Evolutionary conservation across 2,888 invertebrate genomes (phyloP).

Genomic region (Trisateles emortualis): DNA sequence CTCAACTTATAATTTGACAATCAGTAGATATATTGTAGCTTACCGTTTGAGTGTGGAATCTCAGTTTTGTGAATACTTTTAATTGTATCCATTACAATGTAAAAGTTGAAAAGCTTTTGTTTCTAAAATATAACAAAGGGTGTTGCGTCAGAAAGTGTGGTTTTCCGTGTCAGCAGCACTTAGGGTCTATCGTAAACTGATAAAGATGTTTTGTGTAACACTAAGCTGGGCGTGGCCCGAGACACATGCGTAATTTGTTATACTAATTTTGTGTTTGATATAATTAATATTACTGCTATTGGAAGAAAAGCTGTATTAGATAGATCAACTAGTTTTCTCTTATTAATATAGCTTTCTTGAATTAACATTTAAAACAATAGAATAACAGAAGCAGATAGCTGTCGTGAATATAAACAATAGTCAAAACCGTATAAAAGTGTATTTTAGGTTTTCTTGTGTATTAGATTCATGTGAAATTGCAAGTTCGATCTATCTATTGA

Average conservation of each 20-base stretch:
- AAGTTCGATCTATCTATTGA: no score
- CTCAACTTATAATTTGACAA: no score
- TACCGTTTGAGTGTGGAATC: not conserved
- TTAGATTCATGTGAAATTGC: no score
- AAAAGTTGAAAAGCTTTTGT: slow-evolving; percentile 5
- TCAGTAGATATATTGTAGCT: no score
- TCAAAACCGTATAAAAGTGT: no score
- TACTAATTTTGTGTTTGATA: no score
- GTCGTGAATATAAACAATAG: not conserved
- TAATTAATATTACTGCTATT: no score
- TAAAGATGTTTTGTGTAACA: slow-evolving; percentile 32
- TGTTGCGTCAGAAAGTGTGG: slow-evolving; percentile 17
- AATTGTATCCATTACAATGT: not conserved
- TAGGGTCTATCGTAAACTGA: slow-evolving; percentile 25
- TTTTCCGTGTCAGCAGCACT: slow-evolving; percentile 12
- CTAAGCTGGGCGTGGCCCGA: slow-evolving; percentile 28
- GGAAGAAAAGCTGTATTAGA: no score
- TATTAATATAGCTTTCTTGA: no score
- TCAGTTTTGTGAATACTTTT: not conserved
- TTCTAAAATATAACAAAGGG: slow-evolving; percentile 18
- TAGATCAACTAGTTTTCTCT: no score
- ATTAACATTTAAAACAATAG: slow-evolving; percentile 3
- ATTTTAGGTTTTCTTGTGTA: no score
- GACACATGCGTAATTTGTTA: not conserved
- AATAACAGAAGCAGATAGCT: not conserved